Evolutionary conservation across 2,888 invertebrate species (phyloP).

Genomic region (Eupithecia tripunctaria): DNA sequence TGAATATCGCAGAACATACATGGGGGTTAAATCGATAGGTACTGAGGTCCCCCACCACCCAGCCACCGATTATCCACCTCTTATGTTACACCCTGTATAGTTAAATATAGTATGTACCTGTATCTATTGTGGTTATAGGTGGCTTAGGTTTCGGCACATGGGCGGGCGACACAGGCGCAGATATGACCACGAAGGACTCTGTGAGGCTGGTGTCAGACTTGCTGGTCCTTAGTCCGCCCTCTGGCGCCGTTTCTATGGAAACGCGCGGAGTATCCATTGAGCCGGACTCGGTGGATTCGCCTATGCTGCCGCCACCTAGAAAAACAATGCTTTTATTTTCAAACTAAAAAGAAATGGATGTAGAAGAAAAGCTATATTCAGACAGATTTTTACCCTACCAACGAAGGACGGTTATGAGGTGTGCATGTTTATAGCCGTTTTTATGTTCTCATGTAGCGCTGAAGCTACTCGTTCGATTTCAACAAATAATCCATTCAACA

Average conservation of each 20-base stretch:
- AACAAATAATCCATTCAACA: too few relatives aligned
- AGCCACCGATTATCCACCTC: too few relatives aligned
- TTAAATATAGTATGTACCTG: slow-evolving; percentile 52
- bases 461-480: too few relatives aligned
- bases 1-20: too few relatives aligned
- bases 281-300: slow-evolving; percentile 73
- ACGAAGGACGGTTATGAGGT: too few relatives aligned
- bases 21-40: too few relatives aligned
- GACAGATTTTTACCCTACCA: too few relatives aligned
- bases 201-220: slow-evolving; percentile 96
- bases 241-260: slow-evolving; percentile 58
- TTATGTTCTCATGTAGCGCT: too few relatives aligned
- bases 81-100: too few relatives aligned
- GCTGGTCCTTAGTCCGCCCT: slow-evolving; percentile 89
- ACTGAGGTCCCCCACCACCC: too few relatives aligned
- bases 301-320: slow-evolving; percentile 84
- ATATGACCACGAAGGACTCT: slow-evolving; percentile 94
- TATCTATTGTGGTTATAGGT: slow-evolving; percentile 52
- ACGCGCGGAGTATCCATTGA: slow-evolving; percentile 58
- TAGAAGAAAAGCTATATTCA: background rate
- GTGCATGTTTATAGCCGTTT: too few relatives aligned
- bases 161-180: slow-evolving; percentile 73
- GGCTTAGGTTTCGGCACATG: slow-evolving; percentile 46
- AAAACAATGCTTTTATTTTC: background rate
- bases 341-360: background rate